Evolutionary conservation across 2,797 vertebrate genomes (phyloP), one percentile per base, ranked within the genome.

Genomic region (Tiaroga cobitis): DNA sequence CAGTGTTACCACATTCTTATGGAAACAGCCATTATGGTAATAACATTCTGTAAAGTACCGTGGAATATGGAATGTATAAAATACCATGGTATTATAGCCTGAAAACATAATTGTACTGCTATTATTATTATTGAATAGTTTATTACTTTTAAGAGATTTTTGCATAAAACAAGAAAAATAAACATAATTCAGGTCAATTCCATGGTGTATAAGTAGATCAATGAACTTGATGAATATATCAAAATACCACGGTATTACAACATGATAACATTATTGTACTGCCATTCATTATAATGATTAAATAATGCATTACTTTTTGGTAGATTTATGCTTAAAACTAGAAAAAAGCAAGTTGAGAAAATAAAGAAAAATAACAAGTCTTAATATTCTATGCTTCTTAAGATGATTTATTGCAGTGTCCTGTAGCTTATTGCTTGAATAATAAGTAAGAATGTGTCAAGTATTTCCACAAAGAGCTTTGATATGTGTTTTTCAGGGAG

Each of bases 401-500:
- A 59, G 24, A n/a, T 54, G 29, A 75, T 56, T 61, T 78, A 26
- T 39, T 61, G 34, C 24, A 10, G 54, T 59, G 24, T 24, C 18
- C 49, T n/a, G 26, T 65, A 18, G 46, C 24, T 72, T 29, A 72
- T 82, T 82, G 80, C 19, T 41, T 72, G 4, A 32, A 3, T 43
- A n/a, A 15, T 39, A 43, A 26, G 8, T 39, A 24, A 15, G 54
- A 77, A 26, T 56, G 24, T 46, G 56, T 43, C 5, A 74, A 16
- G 8, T 75, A 37, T 49, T 39, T 37, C 24, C 24, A 67, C 34
- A 24, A 83, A 67, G 5, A 39, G 59, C 77, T 37, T 79, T 26
- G 75, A 39, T 80, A 18, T 81, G 81, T 91, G 81, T 91, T 75
- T 88, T 91, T 54, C 87, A 99, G 98, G 92, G 97, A 99, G 94